A percentile compares a stretch with the other conserved stretches of the same genome.
Evolutionary conservation across 2,888 invertebrate genomes (phyloP).

Genomic region (Cactoblastis cactorum): DNA sequence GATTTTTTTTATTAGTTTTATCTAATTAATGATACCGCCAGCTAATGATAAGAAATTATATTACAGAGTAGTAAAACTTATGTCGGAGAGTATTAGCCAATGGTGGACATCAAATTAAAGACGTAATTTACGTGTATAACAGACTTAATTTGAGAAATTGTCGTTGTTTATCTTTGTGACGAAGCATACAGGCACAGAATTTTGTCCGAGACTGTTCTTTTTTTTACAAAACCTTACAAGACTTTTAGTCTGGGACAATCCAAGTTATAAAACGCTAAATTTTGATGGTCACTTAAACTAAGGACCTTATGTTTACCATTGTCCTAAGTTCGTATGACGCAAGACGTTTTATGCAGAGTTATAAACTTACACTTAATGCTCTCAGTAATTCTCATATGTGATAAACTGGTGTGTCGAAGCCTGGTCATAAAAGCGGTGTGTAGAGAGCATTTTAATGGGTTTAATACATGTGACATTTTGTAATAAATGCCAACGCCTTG

Average conservation of each 20-base stretch:
- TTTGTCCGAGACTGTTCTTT: no score
- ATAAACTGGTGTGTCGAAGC: not conserved
- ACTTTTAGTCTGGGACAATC: not conserved
- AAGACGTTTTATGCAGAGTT: not conserved
- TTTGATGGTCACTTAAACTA: conserved; percentile 5
- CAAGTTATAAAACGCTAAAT: not conserved
- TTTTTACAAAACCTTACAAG: not conserved
- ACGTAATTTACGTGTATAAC: no score
- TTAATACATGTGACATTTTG: not conserved
- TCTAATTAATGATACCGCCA: no score
- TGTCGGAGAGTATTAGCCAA: no score
- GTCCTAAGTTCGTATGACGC: not conserved
- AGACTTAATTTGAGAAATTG: no score
- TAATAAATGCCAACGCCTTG: not conserved
- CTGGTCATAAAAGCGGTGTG: not conserved
- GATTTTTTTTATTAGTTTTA: no score
- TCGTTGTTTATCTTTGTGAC: no score
- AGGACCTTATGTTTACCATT: not conserved
- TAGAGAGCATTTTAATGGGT: not conserved
- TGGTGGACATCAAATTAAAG: no score
- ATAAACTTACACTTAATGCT: not conserved
- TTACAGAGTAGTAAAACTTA: no score
- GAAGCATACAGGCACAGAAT: no score
- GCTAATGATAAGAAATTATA: no score
- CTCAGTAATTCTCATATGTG: not conserved